Conservation (phyloP, 2,888 invertebrate genomes). For the Campoletis raptor region DNA sequence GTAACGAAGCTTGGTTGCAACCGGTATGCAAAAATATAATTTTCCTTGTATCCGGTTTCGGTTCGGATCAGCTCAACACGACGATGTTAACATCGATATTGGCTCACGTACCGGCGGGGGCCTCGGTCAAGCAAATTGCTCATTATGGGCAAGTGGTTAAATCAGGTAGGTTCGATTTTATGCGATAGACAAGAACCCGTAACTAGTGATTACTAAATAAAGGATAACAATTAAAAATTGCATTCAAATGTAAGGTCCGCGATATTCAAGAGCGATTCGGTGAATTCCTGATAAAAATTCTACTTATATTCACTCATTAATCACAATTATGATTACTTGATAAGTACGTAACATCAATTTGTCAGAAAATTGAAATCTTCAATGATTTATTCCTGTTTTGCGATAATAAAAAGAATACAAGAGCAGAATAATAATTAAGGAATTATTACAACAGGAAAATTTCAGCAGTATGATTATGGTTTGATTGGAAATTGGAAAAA, state of each 20-base stretch:
- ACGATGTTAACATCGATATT: slow-evolving; percentile 89
- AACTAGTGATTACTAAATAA: background rate
- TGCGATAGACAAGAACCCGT: background rate
- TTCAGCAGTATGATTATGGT: slow-evolving; percentile 86
- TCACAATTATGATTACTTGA: no score
- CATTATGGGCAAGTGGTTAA: slow-evolving; percentile 90
- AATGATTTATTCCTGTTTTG: background rate
- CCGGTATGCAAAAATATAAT: slow-evolving; percentile 89
- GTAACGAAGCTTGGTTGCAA: slow-evolving; percentile 86
- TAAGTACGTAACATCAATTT: no score
- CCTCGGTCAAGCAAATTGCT: slow-evolving; percentile 89
- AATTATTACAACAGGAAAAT: slow-evolving; percentile 75
- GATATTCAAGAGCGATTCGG: background rate
- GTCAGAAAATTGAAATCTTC: background rate
- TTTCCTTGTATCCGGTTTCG: slow-evolving; percentile 88
- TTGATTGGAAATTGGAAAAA: slow-evolving; percentile 85
- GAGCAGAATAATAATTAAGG: background rate
- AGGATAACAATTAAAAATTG: background rate
- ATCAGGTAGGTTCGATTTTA: slow-evolving; percentile 76
- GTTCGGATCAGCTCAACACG: slow-evolving; percentile 87
- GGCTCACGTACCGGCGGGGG: slow-evolving; percentile 90
- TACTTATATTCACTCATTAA: background rate
- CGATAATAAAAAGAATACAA: background rate
- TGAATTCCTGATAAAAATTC: background rate
- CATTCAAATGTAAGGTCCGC: background rate